Evolutionary conservation across 2,888 invertebrate species (phyloP).

Genomic region (Diadegma fenestrale): DNA sequence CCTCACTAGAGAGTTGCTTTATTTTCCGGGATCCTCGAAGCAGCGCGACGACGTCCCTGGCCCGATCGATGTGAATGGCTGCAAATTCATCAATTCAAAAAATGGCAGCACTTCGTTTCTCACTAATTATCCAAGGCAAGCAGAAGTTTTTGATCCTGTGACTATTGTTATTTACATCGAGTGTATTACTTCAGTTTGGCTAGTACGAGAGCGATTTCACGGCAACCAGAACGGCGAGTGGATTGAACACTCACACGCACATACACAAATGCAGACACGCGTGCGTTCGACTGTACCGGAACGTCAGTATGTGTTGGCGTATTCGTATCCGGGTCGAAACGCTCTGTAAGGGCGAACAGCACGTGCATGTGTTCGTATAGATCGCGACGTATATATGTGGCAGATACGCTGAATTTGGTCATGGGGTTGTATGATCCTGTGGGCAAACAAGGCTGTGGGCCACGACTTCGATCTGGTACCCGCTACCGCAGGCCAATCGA

Average conservation of each 20-base stretch:
- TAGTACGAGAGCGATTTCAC: conserved; percentile 49
- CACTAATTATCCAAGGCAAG: not conserved
- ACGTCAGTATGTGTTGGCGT: not conserved
- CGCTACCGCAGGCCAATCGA: conserved; percentile 71
- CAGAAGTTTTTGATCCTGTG: not conserved
- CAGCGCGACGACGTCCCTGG: not conserved
- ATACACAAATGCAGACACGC: not conserved
- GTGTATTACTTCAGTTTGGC: conserved; percentile 40
- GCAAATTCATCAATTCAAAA: not conserved
- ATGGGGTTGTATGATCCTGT: conserved; percentile 78
- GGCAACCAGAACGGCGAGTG: conserved; percentile 40
- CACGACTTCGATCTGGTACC: conserved; percentile 76
- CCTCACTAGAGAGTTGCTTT: not conserved
- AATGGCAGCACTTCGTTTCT: not conserved
- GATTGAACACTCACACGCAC: not conserved
- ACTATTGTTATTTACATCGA: conserved; percentile 4
- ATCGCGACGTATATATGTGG: conserved; percentile 7
- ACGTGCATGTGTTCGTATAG: not conserved
- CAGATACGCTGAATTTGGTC: conserved; percentile 73
- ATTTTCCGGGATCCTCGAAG: not conserved
- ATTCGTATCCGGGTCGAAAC: not conserved
- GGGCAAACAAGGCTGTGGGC: conserved; percentile 78
- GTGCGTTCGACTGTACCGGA: conserved; percentile 41
- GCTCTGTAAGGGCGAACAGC: not conserved
- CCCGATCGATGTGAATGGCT: not conserved